These are phyloP conservation scores for Glomeris marginata DNA, from an alignment of 2,888 invertebrate species.

Conservation along the genomic window DNA sequence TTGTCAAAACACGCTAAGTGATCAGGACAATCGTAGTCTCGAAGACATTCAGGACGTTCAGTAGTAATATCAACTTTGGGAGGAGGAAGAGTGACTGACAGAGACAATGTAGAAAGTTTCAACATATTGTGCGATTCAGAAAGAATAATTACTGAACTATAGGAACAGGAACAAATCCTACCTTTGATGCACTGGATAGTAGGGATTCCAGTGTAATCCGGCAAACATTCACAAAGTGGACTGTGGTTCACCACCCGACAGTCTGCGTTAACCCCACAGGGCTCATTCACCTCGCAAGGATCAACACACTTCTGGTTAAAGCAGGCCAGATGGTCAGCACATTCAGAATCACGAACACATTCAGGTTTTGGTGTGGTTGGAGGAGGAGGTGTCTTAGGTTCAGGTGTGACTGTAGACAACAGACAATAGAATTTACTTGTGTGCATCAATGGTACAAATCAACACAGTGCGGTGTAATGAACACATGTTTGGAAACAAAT, in stretches of 20 bases:
- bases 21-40: slow-evolving; percentile 21
- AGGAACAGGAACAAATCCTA: background rate
- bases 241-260: slow-evolving; percentile 46
- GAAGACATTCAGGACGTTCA: slow-evolving; percentile 4
- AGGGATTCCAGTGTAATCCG: slow-evolving; percentile 11
- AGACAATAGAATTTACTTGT: no score
- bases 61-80: background rate
- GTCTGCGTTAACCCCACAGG: slow-evolving; percentile 67
- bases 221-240: slow-evolving; percentile 3
- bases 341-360: no score
- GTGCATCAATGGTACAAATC: no score
- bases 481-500: no score
- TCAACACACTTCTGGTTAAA: no score
- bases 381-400: background rate
- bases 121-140: no score
- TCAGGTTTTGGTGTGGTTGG: slow-evolving; percentile 21
- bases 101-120: no score
- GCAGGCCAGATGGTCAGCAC: no score
- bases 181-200: slow-evolving; percentile 7
- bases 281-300: slow-evolving; percentile 58
- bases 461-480: no score
- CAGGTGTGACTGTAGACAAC: slow-evolving; percentile 5
- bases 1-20: slow-evolving; percentile 64
- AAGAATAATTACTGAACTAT: no score
- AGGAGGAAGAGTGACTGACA: no score